Base-by-base conservation (phyloP, 2,113 vertebrate species). In the Thinocorus orbignyianus region DNA sequence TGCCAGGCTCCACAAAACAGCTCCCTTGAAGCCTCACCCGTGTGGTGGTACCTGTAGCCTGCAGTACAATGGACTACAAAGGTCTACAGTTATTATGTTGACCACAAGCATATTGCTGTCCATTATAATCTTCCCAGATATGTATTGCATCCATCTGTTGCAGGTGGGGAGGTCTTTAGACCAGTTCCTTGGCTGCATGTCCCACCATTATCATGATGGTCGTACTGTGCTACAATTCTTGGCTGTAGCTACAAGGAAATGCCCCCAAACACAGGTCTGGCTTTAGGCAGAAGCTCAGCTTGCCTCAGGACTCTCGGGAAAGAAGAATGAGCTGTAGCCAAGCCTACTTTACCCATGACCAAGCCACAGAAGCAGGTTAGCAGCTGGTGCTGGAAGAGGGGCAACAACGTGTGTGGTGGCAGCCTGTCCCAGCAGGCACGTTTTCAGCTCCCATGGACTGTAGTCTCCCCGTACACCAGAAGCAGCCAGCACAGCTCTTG, bases 381-480 rank as follows among this genome's bases (percentile, higher is more conserved):
- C 54, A 88, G 58, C 76, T 83, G 49, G 39, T 88, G 49, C 62
- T 72, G 66, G 31, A 55, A 57, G 49, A 81, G n/a, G 25, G 20
- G 20, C 25, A 82, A 24, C 41, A 44, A 13, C 2, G 4, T 58
- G 51, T 74, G 58, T 23, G 57, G 23, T 52, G 76, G 39, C 80
- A 80, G 33, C 30, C 13, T 46, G 19, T 64, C 28, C 58, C 33
- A 41, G 35, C 39, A 83, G 33, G 35, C 64, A 8, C 1, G 0
- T n/a, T 33, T 41, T 52, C 64, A 42, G 33, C n/a, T 81, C 55
- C 68, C 46, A 20, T 7, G 0, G 0, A 1, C 37, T 41, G 18
- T 84, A 60, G 72, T 88, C 39, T 69, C 41, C 68, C 15, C 24
- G 1, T 10, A 18, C 31, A 95, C 54, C 64, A 94, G 83, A 83